Percentiles rank a stretch among this genome's conserved stretches.
These are phyloP conservation scores for Rhagoletis zephyria DNA, from an alignment of 1,140 invertebrate genomes.

Conservation along the genomic window DNA sequence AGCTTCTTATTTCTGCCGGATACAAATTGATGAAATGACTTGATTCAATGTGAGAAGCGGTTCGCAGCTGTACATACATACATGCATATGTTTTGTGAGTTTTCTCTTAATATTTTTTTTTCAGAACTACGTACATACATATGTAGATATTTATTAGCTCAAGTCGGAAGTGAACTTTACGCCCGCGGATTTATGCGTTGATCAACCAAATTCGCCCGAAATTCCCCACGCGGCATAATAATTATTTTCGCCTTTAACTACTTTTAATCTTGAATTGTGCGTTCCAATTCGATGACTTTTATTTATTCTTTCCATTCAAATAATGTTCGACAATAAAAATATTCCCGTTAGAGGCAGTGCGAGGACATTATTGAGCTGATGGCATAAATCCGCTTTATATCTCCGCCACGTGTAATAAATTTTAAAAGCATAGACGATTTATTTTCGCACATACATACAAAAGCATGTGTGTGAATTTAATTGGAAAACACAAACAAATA, in stretches of 20 bases:
- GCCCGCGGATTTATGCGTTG: slow-evolving; percentile 12
- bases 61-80: too few relatives aligned
- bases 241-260: slow-evolving; percentile 1
- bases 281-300: not conserved
- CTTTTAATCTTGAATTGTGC: not conserved
- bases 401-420: not conserved
- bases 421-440: not conserved
- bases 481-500: slow-evolving; percentile 3
- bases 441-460: slow-evolving; percentile 1
- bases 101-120: too few relatives aligned
- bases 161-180: not conserved
- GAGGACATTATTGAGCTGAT: not conserved
- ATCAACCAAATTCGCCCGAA: not conserved
- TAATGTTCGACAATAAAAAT: not conserved
- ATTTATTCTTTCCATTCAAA: not conserved
- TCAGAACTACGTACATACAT: too few relatives aligned
- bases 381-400: not conserved
- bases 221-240: not conserved
- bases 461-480: not conserved
- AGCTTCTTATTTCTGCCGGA: too few relatives aligned
- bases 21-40: too few relatives aligned
- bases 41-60: too few relatives aligned
- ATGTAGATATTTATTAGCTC: not conserved
- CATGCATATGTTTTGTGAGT: not conserved
- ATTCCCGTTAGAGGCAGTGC: not conserved